Evolutionary conservation across 2,888 invertebrate genomes (phyloP), one percentile per base, ranked within the genome.

Genomic region (Andrena dorsata): DNA sequence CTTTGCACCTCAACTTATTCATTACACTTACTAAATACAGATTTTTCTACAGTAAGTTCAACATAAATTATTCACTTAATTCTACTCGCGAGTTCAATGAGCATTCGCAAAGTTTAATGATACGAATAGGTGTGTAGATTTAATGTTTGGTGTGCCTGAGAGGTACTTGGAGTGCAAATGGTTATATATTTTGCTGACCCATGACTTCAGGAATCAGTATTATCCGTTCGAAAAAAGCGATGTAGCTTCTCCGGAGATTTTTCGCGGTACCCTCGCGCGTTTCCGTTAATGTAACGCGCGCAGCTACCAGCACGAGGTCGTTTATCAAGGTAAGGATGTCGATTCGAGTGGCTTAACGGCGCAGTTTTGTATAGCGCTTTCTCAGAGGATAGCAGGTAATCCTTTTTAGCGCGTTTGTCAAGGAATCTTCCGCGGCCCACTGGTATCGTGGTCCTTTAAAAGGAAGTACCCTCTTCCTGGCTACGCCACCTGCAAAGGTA

Each of bases 401-500:
- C 85, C 86, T 81, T 88, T 88, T 86, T 86, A 84, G 83, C 77
- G 69, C 80, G 84, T 86, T 85, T 84, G 86, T 80, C 85, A 73
- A 71, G 72, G 61, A 81, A 77, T 85, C 72, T 82, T 75, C 64
- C 30, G 51, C 69, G 53, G 76, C 65, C 68, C 51, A 23, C 47
- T 61, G 69, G 78, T 77, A 85, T 83, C 84, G 82, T 58, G 72
- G 68, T 78, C 76, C 75, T 84, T 84, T 82, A 82, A 76, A 83
- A 73, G 74, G 74, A 70, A 84, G 65, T 66, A 76, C 65, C 69
- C 68, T 68, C 78, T 64, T 83, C 23, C 75, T 16, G 49, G 80
- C 66, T 56, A 69, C 70, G 72, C 76, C 80, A 89, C 87, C 82
- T 89, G 85, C 75, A 69, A 83, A 89, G 82, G 83, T 89, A 87